Evolutionary conservation across 1,140 invertebrate species (phyloP).

Genomic region (Bombus difficillimus): DNA sequence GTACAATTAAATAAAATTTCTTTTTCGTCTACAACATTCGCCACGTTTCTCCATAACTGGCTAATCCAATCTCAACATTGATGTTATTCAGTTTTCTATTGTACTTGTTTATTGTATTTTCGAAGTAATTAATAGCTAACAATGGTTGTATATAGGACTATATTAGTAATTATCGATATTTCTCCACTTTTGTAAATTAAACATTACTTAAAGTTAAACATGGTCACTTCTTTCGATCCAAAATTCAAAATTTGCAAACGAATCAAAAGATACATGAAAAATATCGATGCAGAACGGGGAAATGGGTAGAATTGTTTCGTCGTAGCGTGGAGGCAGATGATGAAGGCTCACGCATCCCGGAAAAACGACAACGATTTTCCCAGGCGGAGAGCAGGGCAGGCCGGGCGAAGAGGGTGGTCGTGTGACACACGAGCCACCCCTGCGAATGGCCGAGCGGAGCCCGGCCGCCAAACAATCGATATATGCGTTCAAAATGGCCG

Average conservation of each 20-base stretch:
- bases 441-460: slow-evolving; percentile 81
- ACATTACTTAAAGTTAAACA: no score
- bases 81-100: no score
- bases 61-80: no score
- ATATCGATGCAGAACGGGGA: background rate
- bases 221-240: background rate
- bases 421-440: slow-evolving; percentile 74
- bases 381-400: slow-evolving; percentile 18
- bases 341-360: slow-evolving; percentile 35
- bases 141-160: no score
- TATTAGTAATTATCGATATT: no score
- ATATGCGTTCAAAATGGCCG: slow-evolving; percentile 84
- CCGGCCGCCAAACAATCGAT: slow-evolving; percentile 84
- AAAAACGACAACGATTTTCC: slow-evolving; percentile 49
- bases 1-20: no score
- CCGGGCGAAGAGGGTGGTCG: slow-evolving; percentile 54
- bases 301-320: background rate
- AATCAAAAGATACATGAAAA: background rate
- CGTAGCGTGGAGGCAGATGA: slow-evolving; percentile 6
- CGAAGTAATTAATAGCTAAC: no score
- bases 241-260: background rate
- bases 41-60: no score
- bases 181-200: no score
- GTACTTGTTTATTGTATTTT: no score
- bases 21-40: no score